Evolutionary conservation across 2,888 invertebrate species (phyloP).

Genomic region (Cataglyphis albicans): DNA sequence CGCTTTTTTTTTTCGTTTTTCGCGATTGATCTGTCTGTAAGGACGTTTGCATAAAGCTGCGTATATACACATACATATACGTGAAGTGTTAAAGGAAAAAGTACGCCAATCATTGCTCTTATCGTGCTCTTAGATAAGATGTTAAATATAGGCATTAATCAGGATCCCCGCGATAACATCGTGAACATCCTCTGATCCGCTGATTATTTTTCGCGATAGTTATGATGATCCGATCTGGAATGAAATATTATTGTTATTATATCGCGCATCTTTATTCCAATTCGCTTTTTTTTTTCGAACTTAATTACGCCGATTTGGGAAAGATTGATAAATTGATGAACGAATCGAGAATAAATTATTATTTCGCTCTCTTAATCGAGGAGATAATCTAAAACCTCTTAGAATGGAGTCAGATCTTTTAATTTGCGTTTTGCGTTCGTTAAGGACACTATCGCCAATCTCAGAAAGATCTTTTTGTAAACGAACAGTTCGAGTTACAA

Average conservation of each 20-base stretch:
- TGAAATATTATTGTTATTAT: background rate
- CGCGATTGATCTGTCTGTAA: conserved; percentile 37
- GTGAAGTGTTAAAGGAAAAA: background rate
- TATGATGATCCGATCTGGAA: background rate
- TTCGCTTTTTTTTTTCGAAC: too few species aligned
- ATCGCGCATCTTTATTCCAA: background rate
- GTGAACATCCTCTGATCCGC: background rate
- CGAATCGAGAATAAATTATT: conserved; percentile 19
- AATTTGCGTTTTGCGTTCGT: conserved; percentile 7
- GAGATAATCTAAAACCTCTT: background rate
- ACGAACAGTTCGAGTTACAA: conserved; percentile 1
- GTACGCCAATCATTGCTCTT: background rate
- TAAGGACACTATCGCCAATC: conserved; percentile 16
- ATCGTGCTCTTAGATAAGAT: background rate
- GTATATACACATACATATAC: background rate
- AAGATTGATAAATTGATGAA: background rate
- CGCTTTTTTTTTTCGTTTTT: conserved; percentile 3
- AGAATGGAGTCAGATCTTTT: background rate
- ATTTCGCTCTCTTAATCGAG: background rate
- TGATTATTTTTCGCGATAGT: conserved; percentile 9
- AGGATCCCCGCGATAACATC: conserved; percentile 1
- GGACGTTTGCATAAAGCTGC: background rate
- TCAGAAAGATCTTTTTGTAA: background rate
- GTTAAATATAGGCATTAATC: conserved; percentile 21
- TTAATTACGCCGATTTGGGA: background rate